Conservation (phyloP, 2,113 vertebrate genomes). For the Cygnus atratus region DNA sequence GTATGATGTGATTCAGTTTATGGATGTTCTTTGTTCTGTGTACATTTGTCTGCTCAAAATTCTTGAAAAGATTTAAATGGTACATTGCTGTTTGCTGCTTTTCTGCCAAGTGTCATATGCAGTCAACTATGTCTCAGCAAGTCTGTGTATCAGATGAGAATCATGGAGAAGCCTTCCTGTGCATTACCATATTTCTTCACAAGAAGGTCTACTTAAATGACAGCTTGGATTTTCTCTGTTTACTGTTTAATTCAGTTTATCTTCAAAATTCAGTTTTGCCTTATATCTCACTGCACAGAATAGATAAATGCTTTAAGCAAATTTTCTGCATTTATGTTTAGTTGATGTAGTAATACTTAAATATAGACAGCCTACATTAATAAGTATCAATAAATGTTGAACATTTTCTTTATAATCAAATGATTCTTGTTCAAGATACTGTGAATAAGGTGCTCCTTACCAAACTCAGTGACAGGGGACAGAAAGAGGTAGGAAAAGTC, state of each 20-base stretch:
- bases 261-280: conserved; percentile 13
- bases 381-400: neutral
- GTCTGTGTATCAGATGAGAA: neutral
- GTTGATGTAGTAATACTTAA: neutral
- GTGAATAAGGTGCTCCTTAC: neutral
- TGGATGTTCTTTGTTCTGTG: conserved; percentile 25
- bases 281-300: neutral
- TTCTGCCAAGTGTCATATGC: neutral
- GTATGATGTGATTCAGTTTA: neutral
- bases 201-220: neutral
- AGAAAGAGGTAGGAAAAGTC: neutral
- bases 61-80: conserved; percentile 20
- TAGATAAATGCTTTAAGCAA: neutral
- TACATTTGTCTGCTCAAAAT: conserved; percentile 38
- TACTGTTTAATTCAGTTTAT: neutral
- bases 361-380: neutral
- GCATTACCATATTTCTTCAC: neutral
- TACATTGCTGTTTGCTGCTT: neutral
- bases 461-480: neutral
- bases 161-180: neutral
- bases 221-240: neutral
- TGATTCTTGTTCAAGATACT: neutral
- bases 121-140: neutral
- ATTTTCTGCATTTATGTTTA: neutral
- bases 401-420: neutral